phyloP scores from a whole-genome alignment of 2,888 invertebrate genomes.

The Eupithecia centaureata region DNA sequence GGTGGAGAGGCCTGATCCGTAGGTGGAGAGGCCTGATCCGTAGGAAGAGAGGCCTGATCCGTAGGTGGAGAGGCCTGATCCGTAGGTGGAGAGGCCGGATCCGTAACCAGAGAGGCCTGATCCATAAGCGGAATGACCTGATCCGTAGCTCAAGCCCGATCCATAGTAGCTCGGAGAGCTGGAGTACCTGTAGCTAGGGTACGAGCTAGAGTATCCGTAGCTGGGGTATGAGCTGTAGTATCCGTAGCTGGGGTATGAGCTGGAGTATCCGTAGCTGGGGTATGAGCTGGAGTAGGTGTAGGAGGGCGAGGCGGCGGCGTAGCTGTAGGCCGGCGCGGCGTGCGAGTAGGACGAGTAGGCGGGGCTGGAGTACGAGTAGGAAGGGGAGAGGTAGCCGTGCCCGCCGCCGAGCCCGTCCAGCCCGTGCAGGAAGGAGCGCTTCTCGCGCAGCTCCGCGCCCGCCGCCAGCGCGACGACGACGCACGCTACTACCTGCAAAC shows the following conservation, averaged over 20 bases:
- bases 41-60: not conserved
- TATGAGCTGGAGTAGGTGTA: conserved; percentile 26
- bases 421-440: conserved; percentile 54
- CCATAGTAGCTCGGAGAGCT: conserved; percentile 15
- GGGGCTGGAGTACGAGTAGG: conserved; percentile 33
- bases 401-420: conserved; percentile 18
- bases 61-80: not conserved
- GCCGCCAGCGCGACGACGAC: conserved; percentile 47
- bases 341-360: conserved; percentile 17
- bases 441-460: conserved; percentile 51
- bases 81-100: conserved; percentile 30
- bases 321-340: conserved; percentile 20
- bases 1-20: conserved; percentile 1
- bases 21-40: not conserved
- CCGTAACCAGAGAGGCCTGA: conserved; percentile 18
- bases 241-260: conserved; percentile 30
- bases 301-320: conserved; percentile 30
- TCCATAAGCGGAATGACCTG: conserved; percentile 13
- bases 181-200: conserved; percentile 8
- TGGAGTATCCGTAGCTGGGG: conserved; percentile 29
- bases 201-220: conserved; percentile 26
- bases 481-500: conserved; percentile 47
- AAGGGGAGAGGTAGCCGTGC: conserved; percentile 26
- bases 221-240: conserved; percentile 28
- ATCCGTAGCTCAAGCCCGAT: conserved; percentile 20